Conservation (phyloP, 2,113 vertebrate genomes). For the Orthonyx spaldingii region DNA sequence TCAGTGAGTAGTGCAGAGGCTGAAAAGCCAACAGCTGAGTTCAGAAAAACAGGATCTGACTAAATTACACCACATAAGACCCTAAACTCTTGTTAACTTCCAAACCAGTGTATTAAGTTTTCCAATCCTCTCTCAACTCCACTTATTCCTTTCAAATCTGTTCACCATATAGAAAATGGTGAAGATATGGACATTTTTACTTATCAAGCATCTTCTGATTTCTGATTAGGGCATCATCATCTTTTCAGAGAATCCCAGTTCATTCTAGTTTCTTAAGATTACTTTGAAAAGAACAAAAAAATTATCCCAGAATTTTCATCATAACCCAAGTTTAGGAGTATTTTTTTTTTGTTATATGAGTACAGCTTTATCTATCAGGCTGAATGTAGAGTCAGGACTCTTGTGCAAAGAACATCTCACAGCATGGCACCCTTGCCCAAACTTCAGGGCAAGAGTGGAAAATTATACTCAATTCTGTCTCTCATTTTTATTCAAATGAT, state of each 20-base stretch:
- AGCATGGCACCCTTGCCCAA: background rate
- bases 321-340: background rate
- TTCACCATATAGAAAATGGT: background rate
- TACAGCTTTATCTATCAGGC: background rate
- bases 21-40: background rate
- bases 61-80: background rate
- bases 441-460: background rate
- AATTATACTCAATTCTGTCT: background rate
- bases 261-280: background rate
- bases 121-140: background rate
- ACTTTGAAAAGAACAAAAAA: background rate
- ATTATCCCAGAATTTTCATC: background rate
- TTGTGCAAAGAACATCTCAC: background rate
- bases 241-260: background rate
- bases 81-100: background rate
- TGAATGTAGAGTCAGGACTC: background rate
- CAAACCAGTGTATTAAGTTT: background rate
- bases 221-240: background rate
- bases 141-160: background rate
- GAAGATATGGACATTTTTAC: background rate
- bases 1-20: background rate
- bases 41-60: background rate
- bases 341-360: background rate
- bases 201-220: background rate
- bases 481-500: conserved; percentile 11